Conservation (phyloP, 2,888 invertebrate genomes). For the Hesperia comma region DNA sequence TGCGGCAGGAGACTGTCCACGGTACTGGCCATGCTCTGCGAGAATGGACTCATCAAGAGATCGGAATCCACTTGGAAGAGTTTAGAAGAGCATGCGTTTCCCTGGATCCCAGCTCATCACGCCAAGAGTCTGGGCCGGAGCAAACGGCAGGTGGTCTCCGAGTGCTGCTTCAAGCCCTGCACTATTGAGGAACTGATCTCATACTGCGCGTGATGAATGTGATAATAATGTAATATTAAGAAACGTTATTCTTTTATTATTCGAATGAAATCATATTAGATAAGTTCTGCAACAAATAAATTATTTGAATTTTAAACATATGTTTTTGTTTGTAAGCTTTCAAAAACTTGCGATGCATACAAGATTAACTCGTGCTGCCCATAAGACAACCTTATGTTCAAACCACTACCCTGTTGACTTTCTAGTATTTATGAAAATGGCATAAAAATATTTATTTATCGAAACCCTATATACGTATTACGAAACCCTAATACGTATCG, state of each 20-base stretch:
- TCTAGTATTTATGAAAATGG: too few species aligned
- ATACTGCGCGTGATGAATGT: constrained; percentile 45
- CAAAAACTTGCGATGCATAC: too few species aligned
- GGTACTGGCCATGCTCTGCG: constrained; percentile 42
- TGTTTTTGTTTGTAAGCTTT: too few species aligned
- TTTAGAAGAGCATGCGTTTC: not conserved
- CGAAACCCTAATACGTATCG: too few species aligned
- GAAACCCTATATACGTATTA: too few species aligned
- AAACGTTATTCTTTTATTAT: too few species aligned
- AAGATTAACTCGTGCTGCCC: too few species aligned
- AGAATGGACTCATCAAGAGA: constrained; percentile 41
- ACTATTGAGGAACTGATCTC: constrained; percentile 47
- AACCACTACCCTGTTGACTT: too few species aligned
- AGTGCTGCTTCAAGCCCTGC: constrained; percentile 57
- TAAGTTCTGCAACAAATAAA: constrained; percentile 1
- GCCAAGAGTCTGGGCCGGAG: constrained; percentile 45
- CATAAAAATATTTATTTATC: too few species aligned
- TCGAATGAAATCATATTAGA: too few species aligned
- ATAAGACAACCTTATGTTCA: too few species aligned
- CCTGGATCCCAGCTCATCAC: constrained; percentile 26
- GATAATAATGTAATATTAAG: not conserved
- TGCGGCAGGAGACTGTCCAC: constrained; percentile 19
- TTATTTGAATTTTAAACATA: not conserved
- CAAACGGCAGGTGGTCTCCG: constrained; percentile 50
- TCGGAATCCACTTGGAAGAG: not conserved